A percentile compares a stretch with the other conserved stretches of the same genome.
phyloP scores from a whole-genome alignment of 2,797 vertebrate genomes.

The Anas capensis region DNA sequence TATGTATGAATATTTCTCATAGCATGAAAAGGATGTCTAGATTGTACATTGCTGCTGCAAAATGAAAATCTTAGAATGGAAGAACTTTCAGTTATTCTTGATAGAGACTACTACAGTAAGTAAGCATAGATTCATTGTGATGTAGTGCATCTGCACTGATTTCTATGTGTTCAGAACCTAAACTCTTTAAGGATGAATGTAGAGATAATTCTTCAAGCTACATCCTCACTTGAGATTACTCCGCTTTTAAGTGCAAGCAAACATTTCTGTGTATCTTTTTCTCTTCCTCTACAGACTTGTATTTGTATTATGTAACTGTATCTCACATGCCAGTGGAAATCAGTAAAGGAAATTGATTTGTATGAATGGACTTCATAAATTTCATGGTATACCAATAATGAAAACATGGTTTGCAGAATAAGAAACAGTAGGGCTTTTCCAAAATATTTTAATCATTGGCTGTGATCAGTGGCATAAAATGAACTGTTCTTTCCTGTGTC shows the following conservation, averaged over 20 bases:
- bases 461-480: slow-evolving; percentile 61
- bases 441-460: slow-evolving; percentile 70
- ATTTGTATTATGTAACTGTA: slow-evolving; percentile 10
- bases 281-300: neutral
- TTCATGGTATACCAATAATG: slow-evolving; percentile 51
- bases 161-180: neutral
- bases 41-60: neutral
- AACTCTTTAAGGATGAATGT: neutral
- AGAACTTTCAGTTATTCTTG: neutral
- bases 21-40: neutral
- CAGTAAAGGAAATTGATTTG: slow-evolving; percentile 47
- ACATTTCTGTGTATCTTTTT: neutral
- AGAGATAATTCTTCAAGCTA: neutral
- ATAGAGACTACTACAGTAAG: neutral
- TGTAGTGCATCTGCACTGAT: neutral
- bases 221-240: neutral
- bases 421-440: slow-evolving; percentile 64
- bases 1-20: neutral
- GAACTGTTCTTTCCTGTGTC: slow-evolving; percentile 65
- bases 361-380: slow-evolving; percentile 46
- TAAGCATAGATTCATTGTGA: neutral
- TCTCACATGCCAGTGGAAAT: slow-evolving; percentile 42
- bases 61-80: neutral
- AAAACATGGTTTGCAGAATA: slow-evolving; percentile 54
- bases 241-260: slow-evolving; percentile 15